phyloP scores from a whole-genome alignment of 1,140 invertebrate genomes.

The Cotesia typhae region DNA sequence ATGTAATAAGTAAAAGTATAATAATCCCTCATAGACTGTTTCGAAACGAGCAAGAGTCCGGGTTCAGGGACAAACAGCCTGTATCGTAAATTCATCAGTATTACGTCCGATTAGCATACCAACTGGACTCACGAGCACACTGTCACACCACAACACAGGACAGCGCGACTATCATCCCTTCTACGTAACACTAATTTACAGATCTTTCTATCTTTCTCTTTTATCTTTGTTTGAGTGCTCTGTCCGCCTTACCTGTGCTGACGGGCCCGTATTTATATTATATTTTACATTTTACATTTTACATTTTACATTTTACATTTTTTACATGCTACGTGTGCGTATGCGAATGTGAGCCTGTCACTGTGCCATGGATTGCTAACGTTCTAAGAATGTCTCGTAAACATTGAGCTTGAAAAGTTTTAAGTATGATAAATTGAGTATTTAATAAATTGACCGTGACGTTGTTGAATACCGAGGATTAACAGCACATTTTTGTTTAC shows the following conservation, averaged over 20 bases:
- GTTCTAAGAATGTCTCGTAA: constrained; percentile 31
- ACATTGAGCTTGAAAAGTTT: constrained; percentile 30
- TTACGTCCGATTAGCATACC: constrained; percentile 54
- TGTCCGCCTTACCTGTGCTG: background rate
- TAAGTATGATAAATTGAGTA: constrained; percentile 37
- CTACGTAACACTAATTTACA: constrained; percentile 38
- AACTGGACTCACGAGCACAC: constrained; percentile 44
- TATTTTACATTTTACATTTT: too few species aligned
- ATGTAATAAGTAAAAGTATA: constrained; percentile 16
- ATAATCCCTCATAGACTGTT: constrained; percentile 11
- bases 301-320: too few species aligned
- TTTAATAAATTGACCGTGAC: constrained; percentile 35
- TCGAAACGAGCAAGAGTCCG: constrained; percentile 17
- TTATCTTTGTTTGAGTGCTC: constrained; percentile 27
- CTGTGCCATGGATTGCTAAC: constrained; percentile 2
- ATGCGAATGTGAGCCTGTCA: constrained; percentile 13
- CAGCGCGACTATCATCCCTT: constrained; percentile 34
- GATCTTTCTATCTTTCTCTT: constrained; percentile 13
- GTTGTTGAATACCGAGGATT: constrained; percentile 23
- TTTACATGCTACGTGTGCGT: too few species aligned
- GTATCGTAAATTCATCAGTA: constrained; percentile 51
- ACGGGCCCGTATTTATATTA: too few species aligned
- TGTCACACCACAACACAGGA: constrained; percentile 44
- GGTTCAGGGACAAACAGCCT: constrained; percentile 34
- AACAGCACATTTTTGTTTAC: constrained; percentile 6